Evolutionary conservation across 2,797 vertebrate species (phyloP).

Genomic region (Erethizon dorsatum): DNA sequence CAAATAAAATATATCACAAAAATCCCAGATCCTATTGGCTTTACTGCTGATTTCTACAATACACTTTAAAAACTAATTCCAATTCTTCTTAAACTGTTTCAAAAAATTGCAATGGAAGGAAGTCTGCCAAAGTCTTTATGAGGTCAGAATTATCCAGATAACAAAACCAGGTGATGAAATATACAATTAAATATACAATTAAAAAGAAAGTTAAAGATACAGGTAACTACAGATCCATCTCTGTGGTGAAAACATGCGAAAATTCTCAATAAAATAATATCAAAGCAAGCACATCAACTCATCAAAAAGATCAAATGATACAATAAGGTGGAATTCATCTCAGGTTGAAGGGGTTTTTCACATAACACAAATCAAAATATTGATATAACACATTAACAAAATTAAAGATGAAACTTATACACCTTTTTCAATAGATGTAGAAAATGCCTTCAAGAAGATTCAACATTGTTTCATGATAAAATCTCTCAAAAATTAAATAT

Average conservation of each 20-base stretch:
- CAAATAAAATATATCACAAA: not conserved
- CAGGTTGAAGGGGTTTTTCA: not conserved
- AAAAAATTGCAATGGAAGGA: not conserved
- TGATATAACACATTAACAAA: not conserved
- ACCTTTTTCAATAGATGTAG: not conserved
- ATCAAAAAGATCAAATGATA: not conserved
- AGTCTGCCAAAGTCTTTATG: not conserved
- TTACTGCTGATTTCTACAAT: not conserved
- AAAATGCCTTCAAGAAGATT: not conserved
- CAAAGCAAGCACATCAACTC: not conserved
- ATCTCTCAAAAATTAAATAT: not conserved
- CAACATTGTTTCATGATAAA: not conserved
- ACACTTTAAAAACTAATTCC: not conserved
- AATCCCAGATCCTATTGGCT: not conserved
- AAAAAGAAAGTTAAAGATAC: not conserved
- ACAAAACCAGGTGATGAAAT: not conserved
- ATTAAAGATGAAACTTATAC: not conserved
- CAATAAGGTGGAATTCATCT: not conserved
- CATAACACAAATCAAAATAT: not conserved
- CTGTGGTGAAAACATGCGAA: not conserved
- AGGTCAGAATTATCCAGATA: not conserved
- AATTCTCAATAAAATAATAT: not conserved
- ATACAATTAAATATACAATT: not conserved
- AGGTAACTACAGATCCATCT: not conserved
- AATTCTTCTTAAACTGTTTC: not conserved